Percentiles rank a stretch among this genome's conserved stretches.
These are phyloP conservation scores for Sphinx pinastri DNA, from an alignment of 2,888 invertebrate genomes.

Conservation along the genomic window DNA sequence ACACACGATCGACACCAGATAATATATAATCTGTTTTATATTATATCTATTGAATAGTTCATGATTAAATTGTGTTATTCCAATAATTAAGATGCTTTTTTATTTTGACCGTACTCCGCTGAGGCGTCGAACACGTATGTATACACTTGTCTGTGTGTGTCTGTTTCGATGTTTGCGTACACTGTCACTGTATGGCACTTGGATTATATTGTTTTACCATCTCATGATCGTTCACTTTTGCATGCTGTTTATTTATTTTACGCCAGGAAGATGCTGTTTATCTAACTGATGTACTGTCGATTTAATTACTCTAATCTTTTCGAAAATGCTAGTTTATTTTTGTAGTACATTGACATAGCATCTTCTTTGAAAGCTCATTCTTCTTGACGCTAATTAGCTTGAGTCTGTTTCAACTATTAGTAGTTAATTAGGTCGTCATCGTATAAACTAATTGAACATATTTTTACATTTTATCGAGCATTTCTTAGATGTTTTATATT, in stretches of 20 bases:
- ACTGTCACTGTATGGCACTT: constrained; percentile 79
- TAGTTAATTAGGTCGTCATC: constrained; percentile 13
- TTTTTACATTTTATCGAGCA: constrained; percentile 10
- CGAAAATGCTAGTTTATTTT: constrained; percentile 11
- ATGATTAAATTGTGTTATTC: constrained; percentile 84
- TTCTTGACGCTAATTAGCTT: constrained; percentile 20
- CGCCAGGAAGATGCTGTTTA: constrained; percentile 50
- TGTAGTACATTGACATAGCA: constrained; percentile 11
- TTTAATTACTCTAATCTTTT: background rate
- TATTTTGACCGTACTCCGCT: constrained; percentile 82
- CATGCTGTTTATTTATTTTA: constrained; percentile 69
- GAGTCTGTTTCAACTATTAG: constrained; percentile 22
- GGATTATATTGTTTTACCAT: constrained; percentile 61
- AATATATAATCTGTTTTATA: constrained; percentile 82
- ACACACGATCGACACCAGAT: constrained; percentile 78
- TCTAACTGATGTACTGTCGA: constrained; percentile 33
- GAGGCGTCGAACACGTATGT: constrained; percentile 83
- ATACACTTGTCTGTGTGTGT: constrained; percentile 82
- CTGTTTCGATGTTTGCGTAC: constrained; percentile 81
- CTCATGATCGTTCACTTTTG: constrained; percentile 73
- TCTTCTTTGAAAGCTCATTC: constrained; percentile 23
- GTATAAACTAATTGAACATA: constrained; percentile 9
- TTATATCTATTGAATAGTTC: constrained; percentile 77
- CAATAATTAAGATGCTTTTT: constrained; percentile 83
- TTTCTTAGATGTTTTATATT: background rate